Evolutionary conservation across 1,140 invertebrate species (phyloP).

Genomic region (Drosophila ogumai): DNA sequence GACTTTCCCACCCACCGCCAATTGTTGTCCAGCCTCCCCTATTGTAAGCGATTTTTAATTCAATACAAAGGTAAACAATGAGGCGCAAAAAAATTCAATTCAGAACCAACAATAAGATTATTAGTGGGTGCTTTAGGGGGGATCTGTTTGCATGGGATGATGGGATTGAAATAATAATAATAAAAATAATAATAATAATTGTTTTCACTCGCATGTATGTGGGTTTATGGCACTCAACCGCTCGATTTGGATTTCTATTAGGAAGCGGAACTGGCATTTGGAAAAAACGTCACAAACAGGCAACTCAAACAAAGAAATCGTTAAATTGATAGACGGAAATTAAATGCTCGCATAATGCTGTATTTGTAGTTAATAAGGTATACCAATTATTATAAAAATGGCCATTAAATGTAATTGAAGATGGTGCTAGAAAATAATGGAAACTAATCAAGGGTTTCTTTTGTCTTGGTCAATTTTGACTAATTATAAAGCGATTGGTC

Average conservation of each 20-base stretch:
- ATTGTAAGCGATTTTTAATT: constrained; percentile 76
- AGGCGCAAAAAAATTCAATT: constrained; percentile 50
- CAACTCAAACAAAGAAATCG: constrained; percentile 35
- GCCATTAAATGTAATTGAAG: constrained; percentile 40
- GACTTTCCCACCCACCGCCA: constrained; percentile 43
- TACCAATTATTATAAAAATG: constrained; percentile 28
- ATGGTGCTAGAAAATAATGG: constrained; percentile 34
- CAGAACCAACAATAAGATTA: constrained; percentile 43
- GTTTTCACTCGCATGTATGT: constrained; percentile 51
- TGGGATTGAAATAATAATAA: constrained; percentile 54
- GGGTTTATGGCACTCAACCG: constrained; percentile 48
- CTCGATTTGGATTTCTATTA: constrained; percentile 47
- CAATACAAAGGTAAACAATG: constrained; percentile 71
- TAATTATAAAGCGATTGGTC: constrained; percentile 11
- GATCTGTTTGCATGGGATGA: constrained; percentile 17
- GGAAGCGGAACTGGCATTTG: constrained; percentile 68
- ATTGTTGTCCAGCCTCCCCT: constrained; percentile 40
- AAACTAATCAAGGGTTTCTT: constrained; percentile 23
- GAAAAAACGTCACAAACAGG: constrained; percentile 48
- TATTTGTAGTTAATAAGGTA: constrained; percentile 30
- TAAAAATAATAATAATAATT: constrained; percentile 70
- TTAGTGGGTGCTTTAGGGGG: constrained; percentile 6
- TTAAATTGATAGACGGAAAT: constrained; percentile 41
- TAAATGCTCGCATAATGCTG: constrained; percentile 16
- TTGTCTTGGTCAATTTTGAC: constrained; percentile 7